These are phyloP conservation scores for Eupithecia subumbrata DNA, from an alignment of 2,888 invertebrate genomes.

Conservation along the genomic window DNA sequence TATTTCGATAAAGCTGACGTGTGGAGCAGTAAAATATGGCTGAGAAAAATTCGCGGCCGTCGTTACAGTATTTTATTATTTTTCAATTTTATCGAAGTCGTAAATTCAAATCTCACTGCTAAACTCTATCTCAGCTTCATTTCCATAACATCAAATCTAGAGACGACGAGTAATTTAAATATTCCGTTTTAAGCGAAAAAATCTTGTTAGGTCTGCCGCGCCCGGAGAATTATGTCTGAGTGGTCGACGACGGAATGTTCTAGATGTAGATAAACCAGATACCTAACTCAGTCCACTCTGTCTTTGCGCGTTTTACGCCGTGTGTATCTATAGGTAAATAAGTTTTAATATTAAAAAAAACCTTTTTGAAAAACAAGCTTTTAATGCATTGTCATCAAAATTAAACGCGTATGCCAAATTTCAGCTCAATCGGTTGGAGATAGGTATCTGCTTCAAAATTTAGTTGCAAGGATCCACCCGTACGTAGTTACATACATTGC, in stretches of 20 bases:
- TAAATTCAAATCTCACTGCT: background rate
- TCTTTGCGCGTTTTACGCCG: too few species aligned
- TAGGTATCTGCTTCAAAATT: too few species aligned
- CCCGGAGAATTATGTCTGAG: constrained; percentile 42
- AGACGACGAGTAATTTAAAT: constrained; percentile 50
- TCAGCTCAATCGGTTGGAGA: too few species aligned
- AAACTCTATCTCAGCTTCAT: constrained; percentile 23
- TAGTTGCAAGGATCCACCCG: too few species aligned
- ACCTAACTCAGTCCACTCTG: too few species aligned
- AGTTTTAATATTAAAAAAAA: too few species aligned
- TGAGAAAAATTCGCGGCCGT: background rate
- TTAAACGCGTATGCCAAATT: too few species aligned
- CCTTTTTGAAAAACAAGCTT: too few species aligned
- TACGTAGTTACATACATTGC: too few species aligned
- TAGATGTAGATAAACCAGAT: too few species aligned
- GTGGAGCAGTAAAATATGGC: background rate
- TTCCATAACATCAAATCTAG: constrained; percentile 30
- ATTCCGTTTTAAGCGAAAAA: constrained; percentile 50
- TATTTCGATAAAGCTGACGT: background rate
- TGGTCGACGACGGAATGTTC: background rate
- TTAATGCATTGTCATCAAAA: too few species aligned
- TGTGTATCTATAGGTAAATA: too few species aligned
- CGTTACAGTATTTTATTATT: background rate
- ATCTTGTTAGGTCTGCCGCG: constrained; percentile 44
- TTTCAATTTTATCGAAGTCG: constrained; percentile 6